Conservation (phyloP, 1,140 invertebrate genomes). For the Nephotettix cincticeps region DNA sequence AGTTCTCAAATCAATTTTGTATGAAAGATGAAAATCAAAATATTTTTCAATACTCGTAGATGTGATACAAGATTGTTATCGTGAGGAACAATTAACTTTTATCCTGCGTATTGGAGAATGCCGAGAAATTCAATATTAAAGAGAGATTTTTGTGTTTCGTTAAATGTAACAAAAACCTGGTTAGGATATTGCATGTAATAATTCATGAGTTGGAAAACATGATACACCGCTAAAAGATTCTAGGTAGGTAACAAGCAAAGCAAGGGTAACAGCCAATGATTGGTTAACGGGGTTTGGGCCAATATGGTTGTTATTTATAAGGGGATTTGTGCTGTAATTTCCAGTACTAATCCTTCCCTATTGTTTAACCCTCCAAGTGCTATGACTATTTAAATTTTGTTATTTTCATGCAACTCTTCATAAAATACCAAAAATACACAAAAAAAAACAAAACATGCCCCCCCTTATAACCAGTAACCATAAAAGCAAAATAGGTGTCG, state of each 20-base stretch:
- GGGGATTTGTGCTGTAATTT: background rate
- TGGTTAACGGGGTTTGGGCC: too few relatives aligned
- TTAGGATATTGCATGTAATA: background rate
- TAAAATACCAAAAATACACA: too few relatives aligned
- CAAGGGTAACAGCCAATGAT: background rate
- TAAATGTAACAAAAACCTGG: background rate
- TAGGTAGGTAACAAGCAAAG: too few relatives aligned
- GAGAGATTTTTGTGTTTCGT: background rate
- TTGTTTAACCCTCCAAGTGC: too few relatives aligned
- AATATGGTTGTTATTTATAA: background rate
- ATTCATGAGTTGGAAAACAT: background rate
- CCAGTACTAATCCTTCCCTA: background rate
- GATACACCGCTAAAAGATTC: background rate
- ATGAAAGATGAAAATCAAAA: background rate
- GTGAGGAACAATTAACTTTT: background rate
- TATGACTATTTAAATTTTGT: too few relatives aligned
- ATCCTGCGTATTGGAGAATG: background rate
- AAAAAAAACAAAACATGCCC: too few relatives aligned
- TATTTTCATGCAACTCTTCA: too few relatives aligned
- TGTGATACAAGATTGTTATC: background rate
- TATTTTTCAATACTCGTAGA: constrained; percentile 1
- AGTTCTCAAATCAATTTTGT: too few relatives aligned
- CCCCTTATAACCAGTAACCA: too few relatives aligned
- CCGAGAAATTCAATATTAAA: background rate
- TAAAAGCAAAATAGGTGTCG: too few relatives aligned